Conservation (phyloP, 2,888 invertebrate genomes). For the Blastobasis adustella region DNA sequence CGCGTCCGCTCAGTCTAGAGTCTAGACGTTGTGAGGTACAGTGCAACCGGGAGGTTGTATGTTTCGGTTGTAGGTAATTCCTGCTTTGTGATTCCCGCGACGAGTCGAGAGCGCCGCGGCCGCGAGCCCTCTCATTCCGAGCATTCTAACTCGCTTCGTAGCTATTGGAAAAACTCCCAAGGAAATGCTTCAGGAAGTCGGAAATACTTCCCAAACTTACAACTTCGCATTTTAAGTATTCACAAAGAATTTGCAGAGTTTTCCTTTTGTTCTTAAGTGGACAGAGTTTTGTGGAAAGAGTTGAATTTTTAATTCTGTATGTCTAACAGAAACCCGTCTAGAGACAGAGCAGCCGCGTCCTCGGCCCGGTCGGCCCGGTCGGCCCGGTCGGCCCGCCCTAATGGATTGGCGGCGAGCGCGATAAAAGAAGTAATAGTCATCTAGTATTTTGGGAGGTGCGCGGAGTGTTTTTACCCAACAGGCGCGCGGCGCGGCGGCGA, state of each 20-base stretch:
- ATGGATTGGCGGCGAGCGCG: constrained; percentile 1
- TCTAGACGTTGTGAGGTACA: too few relatives aligned
- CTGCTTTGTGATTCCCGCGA: not conserved
- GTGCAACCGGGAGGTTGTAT: not conserved
- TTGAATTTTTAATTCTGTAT: constrained; percentile 4
- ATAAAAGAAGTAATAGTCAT: constrained; percentile 2
- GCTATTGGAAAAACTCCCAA: constrained; percentile 4
- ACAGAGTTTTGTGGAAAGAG: not conserved
- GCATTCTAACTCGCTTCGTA: constrained; percentile 4
- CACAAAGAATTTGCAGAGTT: constrained; percentile 1
- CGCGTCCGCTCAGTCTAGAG: too few relatives aligned
- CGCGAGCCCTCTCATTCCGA: constrained; percentile 9
- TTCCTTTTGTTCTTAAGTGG: not conserved
- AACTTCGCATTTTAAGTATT: constrained; percentile 1
- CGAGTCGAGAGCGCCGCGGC: not conserved
- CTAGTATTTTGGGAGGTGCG: not conserved
- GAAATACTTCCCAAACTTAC: constrained; percentile 1
- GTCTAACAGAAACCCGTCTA: not conserved
- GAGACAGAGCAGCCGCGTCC: not conserved
- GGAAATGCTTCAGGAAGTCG: constrained; percentile 5
- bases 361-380: not conserved
- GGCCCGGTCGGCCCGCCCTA: not conserved
- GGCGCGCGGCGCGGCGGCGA: not conserved
- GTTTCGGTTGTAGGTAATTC: not conserved
- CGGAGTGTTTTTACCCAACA: too few relatives aligned